A percentile compares a stretch with the other conserved stretches of the same genome.
phyloP scores from a whole-genome alignment of 2,888 invertebrate species.

The Heliconius sara region DNA sequence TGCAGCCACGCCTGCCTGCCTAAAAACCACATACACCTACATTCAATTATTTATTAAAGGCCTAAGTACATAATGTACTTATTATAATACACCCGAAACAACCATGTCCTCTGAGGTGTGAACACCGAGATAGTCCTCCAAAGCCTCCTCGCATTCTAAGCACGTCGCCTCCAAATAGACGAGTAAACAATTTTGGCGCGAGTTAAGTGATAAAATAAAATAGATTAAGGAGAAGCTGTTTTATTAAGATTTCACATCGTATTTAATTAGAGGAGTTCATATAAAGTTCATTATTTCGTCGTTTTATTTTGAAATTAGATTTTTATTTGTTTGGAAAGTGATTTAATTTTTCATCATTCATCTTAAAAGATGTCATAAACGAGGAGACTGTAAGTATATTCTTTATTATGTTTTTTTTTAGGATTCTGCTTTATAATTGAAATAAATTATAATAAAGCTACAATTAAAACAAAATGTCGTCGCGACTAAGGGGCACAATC shows the following conservation, averaged over 20 bases:
- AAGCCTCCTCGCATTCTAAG: constrained; percentile 34
- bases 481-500: no score
- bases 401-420: background rate
- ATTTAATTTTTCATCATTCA: no score
- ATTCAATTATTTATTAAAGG: no score
- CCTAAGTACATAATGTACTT: no score
- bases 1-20: no score
- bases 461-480: no score
- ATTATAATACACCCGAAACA: background rate
- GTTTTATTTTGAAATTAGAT: background rate
- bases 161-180: constrained; percentile 39
- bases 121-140: constrained; percentile 35
- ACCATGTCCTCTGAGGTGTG: constrained; percentile 27
- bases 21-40: no score
- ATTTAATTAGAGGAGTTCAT: background rate
- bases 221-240: constrained; percentile 33
- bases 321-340: background rate
- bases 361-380: no score
- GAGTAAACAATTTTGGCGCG: constrained; percentile 42
- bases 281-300: background rate
- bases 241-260: constrained; percentile 36
- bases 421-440: background rate
- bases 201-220: constrained; percentile 32
- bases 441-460: no score
- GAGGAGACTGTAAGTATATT: background rate